A percentile compares a stretch with the other conserved stretches of the same genome.
These are phyloP conservation scores for Danionella cerebrum DNA, from an alignment of 2,113 vertebrate species.

Conservation along the genomic window DNA sequence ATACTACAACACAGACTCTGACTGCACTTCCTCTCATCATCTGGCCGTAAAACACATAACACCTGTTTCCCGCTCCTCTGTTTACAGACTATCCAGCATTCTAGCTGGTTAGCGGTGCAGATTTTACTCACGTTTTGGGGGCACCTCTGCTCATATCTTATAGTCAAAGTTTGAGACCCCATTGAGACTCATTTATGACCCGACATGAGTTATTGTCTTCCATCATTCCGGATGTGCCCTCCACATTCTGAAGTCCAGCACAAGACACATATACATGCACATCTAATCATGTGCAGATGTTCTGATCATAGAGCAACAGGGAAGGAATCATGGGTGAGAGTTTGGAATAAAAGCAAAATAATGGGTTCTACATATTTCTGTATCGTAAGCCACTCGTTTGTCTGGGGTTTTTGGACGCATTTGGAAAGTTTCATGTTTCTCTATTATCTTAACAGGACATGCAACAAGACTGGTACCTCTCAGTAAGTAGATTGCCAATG, in stretches of 20 bases:
- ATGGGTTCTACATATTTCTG: neutral
- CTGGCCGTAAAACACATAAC: constrained; percentile 42
- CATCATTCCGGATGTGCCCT: constrained; percentile 38
- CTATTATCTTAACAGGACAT: too few relatives aligned
- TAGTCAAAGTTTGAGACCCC: constrained; percentile 41
- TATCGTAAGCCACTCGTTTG: too few relatives aligned
- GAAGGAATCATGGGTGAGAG: neutral
- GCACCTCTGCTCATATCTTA: constrained; percentile 43
- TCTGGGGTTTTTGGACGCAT: too few relatives aligned
- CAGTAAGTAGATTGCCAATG: too few relatives aligned
- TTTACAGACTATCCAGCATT: neutral
- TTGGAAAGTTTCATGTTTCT: too few relatives aligned
- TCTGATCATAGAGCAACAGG: neutral
- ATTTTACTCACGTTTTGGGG: neutral
- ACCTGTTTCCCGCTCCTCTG: constrained; percentile 28
- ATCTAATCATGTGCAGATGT: neutral
- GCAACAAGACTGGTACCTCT: too few relatives aligned
- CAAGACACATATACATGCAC: neutral
- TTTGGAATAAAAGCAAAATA: neutral
- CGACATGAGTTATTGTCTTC: constrained; percentile 44
- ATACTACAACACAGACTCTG: constrained; percentile 33
- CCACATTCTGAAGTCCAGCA: constrained; percentile 18
- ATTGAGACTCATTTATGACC: constrained; percentile 50
- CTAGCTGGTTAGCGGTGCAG: neutral
- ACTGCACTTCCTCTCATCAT: constrained; percentile 8